A percentile compares a stretch with the other conserved stretches of the same genome.
phyloP scores from a whole-genome alignment of 2,888 invertebrate genomes.

The Ypsolopha scabrella region DNA sequence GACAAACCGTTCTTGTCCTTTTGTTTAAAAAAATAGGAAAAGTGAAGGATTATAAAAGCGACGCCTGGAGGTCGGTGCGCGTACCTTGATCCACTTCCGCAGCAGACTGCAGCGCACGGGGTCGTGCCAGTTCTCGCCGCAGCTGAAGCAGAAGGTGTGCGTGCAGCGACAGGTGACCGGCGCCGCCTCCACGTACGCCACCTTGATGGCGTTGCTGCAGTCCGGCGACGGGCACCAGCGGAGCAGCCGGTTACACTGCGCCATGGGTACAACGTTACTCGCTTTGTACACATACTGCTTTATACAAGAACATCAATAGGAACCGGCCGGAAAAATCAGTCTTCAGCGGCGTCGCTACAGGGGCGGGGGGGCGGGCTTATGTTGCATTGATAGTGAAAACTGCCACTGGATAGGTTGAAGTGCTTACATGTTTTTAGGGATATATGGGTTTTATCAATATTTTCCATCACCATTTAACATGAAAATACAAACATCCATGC shows the following conservation, averaged over 20 bases:
- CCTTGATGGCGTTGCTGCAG: slow-evolving; percentile 95
- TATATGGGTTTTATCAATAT: no score
- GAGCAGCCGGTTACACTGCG: slow-evolving; percentile 92
- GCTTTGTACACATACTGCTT: background rate
- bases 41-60: no score
- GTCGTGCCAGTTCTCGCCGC: slow-evolving; percentile 98
- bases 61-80: background rate
- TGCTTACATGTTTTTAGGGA: no score
- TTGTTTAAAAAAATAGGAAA: no score
- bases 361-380: background rate
- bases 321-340: background rate
- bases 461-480: no score
- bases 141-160: slow-evolving; percentile 95
- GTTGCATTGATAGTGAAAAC: background rate
- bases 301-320: background rate
- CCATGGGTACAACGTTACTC: background rate
- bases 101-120: slow-evolving; percentile 95
- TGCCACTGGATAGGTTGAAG: no score
- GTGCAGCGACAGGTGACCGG: slow-evolving; percentile 94
- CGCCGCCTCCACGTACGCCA: slow-evolving; percentile 90
- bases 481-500: no score
- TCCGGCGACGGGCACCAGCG: slow-evolving; percentile 99
- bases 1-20: no score
- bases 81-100: slow-evolving; percentile 91
- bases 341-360: background rate